Conservation (phyloP, 1,140 invertebrate species). For the Procambarus clarkii region DNA sequence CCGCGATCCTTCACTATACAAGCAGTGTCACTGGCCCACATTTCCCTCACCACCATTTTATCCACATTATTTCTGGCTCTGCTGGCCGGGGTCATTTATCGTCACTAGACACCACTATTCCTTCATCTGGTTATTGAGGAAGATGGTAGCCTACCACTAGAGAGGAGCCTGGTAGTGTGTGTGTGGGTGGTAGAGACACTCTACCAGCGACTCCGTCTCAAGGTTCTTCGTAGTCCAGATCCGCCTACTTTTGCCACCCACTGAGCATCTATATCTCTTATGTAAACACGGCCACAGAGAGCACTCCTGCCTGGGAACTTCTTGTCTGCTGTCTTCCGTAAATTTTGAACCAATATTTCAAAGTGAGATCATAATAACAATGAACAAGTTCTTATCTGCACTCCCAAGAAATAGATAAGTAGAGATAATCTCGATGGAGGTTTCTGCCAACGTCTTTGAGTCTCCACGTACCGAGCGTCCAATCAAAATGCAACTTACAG, state of each 20-base stretch:
- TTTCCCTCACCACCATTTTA: not conserved
- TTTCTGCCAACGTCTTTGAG: not conserved
- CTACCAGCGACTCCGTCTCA: not conserved
- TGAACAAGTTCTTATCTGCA: not conserved
- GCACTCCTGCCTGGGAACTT: not conserved
- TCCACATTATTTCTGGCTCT: not conserved
- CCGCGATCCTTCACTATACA: not conserved
- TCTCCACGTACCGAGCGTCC: not conserved
- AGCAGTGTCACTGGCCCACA: not conserved
- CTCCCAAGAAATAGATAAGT: not conserved
- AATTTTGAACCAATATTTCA: not conserved
- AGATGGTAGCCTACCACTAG: not conserved
- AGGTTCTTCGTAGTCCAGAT: conserved; percentile 12
- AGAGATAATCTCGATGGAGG: not conserved
- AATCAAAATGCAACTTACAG: not conserved
- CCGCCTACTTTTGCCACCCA: not conserved
- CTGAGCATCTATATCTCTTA: not conserved
- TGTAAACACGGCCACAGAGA: not conserved
- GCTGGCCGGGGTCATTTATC: not conserved
- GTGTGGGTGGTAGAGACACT: not conserved
- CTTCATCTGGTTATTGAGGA: not conserved
- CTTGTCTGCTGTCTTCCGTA: not conserved
- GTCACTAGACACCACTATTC: not conserved
- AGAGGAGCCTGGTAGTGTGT: not conserved
- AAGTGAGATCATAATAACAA: not conserved